Conservation (phyloP, 2,888 invertebrate genomes). For the Ophion obscuratus region DNA sequence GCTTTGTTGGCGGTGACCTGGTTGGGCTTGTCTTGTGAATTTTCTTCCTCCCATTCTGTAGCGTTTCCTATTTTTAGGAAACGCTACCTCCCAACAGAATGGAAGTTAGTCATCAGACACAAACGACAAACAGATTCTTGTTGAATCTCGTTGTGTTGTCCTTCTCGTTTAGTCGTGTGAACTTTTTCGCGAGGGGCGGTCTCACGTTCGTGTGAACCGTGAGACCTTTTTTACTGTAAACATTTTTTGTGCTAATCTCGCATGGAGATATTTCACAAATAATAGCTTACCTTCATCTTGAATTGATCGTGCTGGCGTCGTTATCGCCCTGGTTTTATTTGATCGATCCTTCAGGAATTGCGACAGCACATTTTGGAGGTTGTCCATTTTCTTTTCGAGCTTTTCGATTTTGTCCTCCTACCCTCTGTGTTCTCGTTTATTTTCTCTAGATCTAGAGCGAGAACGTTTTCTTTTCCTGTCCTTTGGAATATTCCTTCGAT, state of each 20-base stretch:
- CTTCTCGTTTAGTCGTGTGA: conserved; percentile 34
- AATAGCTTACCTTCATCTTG: conserved; percentile 30
- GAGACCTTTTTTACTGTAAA: conserved; percentile 28
- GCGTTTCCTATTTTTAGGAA: conserved; percentile 34
- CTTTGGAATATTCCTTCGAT: conserved; percentile 21
- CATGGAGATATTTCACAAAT: conserved; percentile 35
- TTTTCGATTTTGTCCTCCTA: conserved; percentile 23
- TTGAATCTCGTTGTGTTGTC: conserved; percentile 39
- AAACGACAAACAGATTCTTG: too few species aligned
- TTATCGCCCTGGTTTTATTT: conserved; percentile 7
- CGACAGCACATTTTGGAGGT: too few species aligned
- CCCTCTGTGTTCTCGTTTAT: conserved; percentile 2
- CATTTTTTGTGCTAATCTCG: conserved; percentile 5
- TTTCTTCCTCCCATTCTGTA: conserved; percentile 35
- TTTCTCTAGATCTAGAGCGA: conserved; percentile 26
- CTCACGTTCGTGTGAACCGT: conserved; percentile 32
- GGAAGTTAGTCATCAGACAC: conserved; percentile 19
- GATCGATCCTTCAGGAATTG: not conserved
- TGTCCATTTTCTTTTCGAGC: conserved; percentile 23
- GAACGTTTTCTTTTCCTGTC: conserved; percentile 27
- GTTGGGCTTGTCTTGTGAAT: conserved; percentile 18
- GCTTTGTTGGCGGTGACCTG: conserved; percentile 23
- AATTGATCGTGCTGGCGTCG: conserved; percentile 13
- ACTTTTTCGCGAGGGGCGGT: conserved; percentile 16
- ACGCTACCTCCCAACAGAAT: too few species aligned